These are phyloP conservation scores for Alauda arvensis DNA, from an alignment of 2,797 vertebrate species.

Conservation along the genomic window DNA sequence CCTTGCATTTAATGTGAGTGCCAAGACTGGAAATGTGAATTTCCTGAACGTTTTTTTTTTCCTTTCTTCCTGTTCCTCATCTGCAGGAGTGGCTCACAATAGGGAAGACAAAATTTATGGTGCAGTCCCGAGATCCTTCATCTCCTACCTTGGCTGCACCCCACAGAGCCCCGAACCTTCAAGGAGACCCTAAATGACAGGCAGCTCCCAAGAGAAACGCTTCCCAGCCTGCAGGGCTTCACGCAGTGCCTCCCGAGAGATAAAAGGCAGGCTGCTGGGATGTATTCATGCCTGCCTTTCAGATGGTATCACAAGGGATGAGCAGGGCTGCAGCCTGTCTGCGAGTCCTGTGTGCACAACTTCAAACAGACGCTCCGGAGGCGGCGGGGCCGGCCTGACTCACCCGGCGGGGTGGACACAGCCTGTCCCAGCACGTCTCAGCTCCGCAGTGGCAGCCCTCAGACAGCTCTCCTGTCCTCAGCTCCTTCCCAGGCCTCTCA, in stretches of 20 bases:
- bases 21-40: neutral
- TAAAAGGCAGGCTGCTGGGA: conserved; percentile 20
- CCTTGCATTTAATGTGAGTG: neutral
- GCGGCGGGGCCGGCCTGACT: neutral
- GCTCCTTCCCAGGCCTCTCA: neutral
- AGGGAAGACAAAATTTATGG: neutral
- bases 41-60: neutral
- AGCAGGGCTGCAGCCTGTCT: conserved; percentile 29
- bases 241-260: neutral
- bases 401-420: neutral
- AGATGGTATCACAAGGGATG: conserved; percentile 34
- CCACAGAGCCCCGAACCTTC: neutral
- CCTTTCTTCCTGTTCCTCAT: neutral
- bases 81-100: neutral
- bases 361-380: conserved; percentile 12
- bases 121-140: neutral
- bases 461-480: neutral
- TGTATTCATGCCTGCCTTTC: neutral
- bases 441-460: neutral
- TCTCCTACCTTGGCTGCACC: neutral
- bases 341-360: neutral
- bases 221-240: conserved; percentile 26
- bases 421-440: neutral
- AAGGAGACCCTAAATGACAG: conserved; percentile 6
- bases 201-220: neutral